Conservation (phyloP, 1,140 invertebrate species). For the Diachasmimorpha longicaudata region DNA sequence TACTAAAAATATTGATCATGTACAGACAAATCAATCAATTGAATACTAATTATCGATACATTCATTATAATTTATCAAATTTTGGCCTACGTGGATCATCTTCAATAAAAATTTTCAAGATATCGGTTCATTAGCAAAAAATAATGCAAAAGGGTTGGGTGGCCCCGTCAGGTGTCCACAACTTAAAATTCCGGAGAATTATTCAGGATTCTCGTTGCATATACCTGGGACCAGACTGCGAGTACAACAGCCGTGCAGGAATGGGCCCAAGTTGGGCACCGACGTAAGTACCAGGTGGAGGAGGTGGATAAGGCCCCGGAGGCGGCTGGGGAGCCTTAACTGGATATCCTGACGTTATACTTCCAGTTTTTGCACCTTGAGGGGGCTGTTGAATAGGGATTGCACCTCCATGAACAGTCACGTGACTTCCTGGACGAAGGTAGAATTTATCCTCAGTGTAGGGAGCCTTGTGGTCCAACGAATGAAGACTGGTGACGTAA, state of each 20-base stretch:
- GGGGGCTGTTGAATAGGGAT: conserved; percentile 65
- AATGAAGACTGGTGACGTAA: conserved; percentile 53
- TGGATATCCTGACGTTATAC: conserved; percentile 67
- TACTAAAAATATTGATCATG: too few relatives aligned
- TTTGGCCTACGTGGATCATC: too few relatives aligned
- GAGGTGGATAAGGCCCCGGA: conserved; percentile 47
- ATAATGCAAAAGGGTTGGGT: too few relatives aligned
- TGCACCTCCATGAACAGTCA: conserved; percentile 60
- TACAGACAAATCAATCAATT: too few relatives aligned
- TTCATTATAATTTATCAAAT: too few relatives aligned
- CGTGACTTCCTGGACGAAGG: conserved; percentile 58
- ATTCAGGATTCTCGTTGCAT: neutral
- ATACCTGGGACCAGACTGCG: conserved; percentile 46
- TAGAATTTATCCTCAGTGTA: conserved; percentile 60
- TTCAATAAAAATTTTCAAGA: too few relatives aligned
- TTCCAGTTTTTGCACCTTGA: conserved; percentile 64
- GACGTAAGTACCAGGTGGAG: conserved; percentile 52
- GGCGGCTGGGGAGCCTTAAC: conserved; percentile 60
- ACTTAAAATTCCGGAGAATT: neutral
- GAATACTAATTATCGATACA: too few relatives aligned
- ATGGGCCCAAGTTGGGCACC: conserved; percentile 50
- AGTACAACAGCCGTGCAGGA: conserved; percentile 52
- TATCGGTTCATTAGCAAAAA: too few relatives aligned
- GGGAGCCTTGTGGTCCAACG: conserved; percentile 49
- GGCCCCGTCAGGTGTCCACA: too few relatives aligned